Evolutionary conservation across 2,888 invertebrate species (phyloP).

Genomic region (Danaus chrysippus): DNA sequence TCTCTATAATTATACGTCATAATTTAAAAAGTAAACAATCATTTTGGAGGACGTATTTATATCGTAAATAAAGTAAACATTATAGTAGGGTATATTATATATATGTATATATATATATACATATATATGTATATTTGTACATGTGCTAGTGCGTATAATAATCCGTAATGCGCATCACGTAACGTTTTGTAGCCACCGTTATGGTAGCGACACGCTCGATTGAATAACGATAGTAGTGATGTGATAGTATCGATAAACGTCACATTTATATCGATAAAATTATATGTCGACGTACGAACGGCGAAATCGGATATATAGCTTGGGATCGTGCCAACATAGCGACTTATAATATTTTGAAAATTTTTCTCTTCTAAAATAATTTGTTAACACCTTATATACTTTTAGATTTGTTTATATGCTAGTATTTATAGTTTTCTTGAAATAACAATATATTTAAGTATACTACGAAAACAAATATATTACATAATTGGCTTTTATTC

Average conservation of each 20-base stretch:
- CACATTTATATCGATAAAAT: slow-evolving; percentile 27
- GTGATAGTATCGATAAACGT: slow-evolving; percentile 41
- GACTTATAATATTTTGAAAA: neutral
- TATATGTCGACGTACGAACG: slow-evolving; percentile 10
- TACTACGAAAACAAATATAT: too few relatives aligned
- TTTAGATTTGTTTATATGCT: too few relatives aligned
- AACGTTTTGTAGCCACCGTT: slow-evolving; percentile 51
- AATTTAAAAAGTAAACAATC: too few relatives aligned
- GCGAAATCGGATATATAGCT: slow-evolving; percentile 3
- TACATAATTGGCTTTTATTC: too few relatives aligned
- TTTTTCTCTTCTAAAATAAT: too few relatives aligned
- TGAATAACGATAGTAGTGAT: slow-evolving; percentile 64
- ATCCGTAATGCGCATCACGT: slow-evolving; percentile 50
- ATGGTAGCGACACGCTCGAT: slow-evolving; percentile 51
- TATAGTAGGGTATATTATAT: too few relatives aligned
- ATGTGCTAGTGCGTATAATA: slow-evolving; percentile 28
- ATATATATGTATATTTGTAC: slow-evolving; percentile 11
- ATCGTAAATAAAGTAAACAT: too few relatives aligned
- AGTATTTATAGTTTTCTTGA: too few relatives aligned
- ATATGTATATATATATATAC: slow-evolving; percentile 3
- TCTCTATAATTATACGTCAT: too few relatives aligned
- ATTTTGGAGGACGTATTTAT: too few relatives aligned
- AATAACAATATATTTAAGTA: too few relatives aligned
- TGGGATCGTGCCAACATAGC: neutral
- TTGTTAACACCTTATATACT: too few relatives aligned